Percentiles rank a stretch among this genome's conserved stretches.
Conservation (phyloP, 2,797 vertebrate species). For the Semotilus atromaculatus region DNA sequence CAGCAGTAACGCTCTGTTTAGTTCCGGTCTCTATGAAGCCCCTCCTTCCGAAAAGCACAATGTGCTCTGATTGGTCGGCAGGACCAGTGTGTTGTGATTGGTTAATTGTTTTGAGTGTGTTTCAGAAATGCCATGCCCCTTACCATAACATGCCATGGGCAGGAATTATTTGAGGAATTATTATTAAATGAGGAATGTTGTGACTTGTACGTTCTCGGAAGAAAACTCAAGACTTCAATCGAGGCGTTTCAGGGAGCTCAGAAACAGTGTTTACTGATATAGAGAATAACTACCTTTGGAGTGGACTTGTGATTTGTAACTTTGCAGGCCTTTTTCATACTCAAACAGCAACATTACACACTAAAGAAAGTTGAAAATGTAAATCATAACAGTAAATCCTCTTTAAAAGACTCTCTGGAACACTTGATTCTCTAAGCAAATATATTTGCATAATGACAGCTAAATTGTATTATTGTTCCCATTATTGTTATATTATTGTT, state of each 20-base stretch:
- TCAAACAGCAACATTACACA: background rate
- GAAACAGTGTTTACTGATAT: background rate
- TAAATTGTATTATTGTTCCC: background rate
- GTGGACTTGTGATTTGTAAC: background rate
- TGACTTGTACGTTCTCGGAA: background rate
- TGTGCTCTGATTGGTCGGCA: background rate
- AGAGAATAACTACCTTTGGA: background rate
- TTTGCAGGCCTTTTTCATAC: background rate
- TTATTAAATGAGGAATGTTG: background rate
- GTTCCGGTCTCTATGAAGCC: background rate
- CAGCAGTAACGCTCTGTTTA: background rate
- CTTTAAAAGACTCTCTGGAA: background rate
- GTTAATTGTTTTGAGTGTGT: background rate
- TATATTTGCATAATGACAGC: background rate
- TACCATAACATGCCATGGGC: background rate
- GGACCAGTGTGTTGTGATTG: background rate
- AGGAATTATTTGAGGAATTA: constrained; percentile 1
- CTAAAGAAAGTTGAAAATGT: background rate
- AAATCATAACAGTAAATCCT: background rate
- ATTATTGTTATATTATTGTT: background rate
- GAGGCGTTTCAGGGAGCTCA: background rate
- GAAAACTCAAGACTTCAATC: background rate
- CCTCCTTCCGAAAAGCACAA: background rate
- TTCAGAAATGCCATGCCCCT: background rate
- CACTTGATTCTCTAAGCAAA: background rate